phyloP scores from a whole-genome alignment of 2,113 vertebrate species.

The Phalacrocorax aristotelis region DNA sequence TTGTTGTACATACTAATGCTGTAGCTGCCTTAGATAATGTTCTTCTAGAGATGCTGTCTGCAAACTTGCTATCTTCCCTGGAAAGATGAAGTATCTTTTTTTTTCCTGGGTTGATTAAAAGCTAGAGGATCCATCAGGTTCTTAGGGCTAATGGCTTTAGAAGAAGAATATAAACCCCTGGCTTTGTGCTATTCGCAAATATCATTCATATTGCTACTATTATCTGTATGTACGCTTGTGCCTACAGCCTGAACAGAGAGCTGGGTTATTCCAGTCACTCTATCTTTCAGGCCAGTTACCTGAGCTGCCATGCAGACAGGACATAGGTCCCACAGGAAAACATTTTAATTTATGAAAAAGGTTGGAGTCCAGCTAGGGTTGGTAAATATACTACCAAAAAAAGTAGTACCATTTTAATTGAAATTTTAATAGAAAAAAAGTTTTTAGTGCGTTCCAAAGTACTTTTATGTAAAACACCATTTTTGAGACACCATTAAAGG shows the following conservation, averaged over 20 bases:
- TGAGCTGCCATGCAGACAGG: background rate
- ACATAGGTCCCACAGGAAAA: background rate
- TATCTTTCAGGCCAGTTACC: background rate
- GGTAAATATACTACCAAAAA: background rate
- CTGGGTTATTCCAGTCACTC: background rate
- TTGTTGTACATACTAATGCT: accelerated
- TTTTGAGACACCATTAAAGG: background rate
- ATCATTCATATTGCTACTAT: background rate
- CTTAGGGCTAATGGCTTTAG: background rate
- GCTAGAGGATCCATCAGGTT: background rate
- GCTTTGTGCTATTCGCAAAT: background rate
- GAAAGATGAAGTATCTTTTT: background rate
- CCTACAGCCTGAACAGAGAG: background rate
- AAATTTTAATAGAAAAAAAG: background rate
- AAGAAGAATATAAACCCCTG: background rate
- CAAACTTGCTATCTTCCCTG: background rate
- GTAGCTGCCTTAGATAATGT: background rate
- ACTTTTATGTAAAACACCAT: background rate
- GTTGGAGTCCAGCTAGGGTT: background rate
- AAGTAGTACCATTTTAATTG: background rate
- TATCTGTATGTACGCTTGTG: background rate
- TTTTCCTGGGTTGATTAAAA: background rate
- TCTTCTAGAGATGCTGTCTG: accelerated
- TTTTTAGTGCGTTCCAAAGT: background rate
- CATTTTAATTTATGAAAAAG: background rate